Conservation (phyloP, 2,797 vertebrate species). For the Morus bassanus region DNA sequence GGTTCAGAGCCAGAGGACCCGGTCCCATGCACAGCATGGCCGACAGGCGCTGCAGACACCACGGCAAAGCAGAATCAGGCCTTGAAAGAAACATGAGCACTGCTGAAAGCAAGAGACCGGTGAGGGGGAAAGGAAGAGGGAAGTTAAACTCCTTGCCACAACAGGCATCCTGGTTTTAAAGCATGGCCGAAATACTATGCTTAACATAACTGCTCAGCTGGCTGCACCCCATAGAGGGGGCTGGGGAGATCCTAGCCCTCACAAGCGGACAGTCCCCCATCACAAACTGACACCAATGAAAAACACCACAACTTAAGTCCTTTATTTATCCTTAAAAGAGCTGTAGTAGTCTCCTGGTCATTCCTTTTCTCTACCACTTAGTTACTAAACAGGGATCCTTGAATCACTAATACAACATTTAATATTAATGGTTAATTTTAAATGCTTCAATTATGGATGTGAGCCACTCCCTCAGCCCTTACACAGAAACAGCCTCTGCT, state of each 20-base stretch:
- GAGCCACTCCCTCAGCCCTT: not conserved
- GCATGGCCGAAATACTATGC: not conserved
- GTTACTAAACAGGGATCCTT: not conserved
- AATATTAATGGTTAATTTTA: not conserved
- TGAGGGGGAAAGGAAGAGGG: not conserved
- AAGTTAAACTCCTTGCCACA: not conserved
- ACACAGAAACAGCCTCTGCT: not conserved
- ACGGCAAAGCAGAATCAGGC: not conserved
- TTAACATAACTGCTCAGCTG: not conserved
- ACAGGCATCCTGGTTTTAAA: not conserved
- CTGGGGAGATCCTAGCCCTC: not conserved
- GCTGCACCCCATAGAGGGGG: not conserved
- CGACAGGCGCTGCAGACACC: not conserved
- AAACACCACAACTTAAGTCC: not conserved
- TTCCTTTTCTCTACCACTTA: not conserved
- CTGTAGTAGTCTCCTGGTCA: not conserved
- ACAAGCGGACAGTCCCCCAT: not conserved
- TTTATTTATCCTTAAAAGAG: not conserved
- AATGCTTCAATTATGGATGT: not conserved
- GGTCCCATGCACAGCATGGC: accelerated
- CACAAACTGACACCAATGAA: not conserved
- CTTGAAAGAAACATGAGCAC: not conserved
- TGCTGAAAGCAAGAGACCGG: not conserved
- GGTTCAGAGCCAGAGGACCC: not conserved
- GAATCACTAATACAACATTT: not conserved